These are phyloP conservation scores for Xenus cinereus DNA, from an alignment of 2,113 vertebrate genomes.

Conservation along the genomic window DNA sequence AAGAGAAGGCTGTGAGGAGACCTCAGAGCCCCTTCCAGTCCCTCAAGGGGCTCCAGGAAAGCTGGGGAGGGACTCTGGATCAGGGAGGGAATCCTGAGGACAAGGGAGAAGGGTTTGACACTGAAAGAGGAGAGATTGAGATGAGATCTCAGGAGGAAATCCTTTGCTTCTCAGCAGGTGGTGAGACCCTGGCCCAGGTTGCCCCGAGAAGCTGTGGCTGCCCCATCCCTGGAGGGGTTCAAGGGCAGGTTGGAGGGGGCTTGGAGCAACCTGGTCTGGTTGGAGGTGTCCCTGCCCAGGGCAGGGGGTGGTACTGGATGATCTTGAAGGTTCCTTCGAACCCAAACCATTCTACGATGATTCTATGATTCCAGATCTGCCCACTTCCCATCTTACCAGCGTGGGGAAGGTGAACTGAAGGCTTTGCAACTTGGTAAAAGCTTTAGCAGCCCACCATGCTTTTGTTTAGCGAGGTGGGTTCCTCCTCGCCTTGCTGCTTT, in stretches of 20 bases:
- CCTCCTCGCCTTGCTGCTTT: not conserved
- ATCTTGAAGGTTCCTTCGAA: not conserved
- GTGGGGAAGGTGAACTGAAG: not conserved
- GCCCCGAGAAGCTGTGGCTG: not conserved
- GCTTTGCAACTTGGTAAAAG: not conserved
- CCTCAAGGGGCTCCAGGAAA: not conserved
- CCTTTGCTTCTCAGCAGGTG: not conserved
- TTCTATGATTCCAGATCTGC: not conserved
- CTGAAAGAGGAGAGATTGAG: not conserved
- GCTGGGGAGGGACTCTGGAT: not conserved
- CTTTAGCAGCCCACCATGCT: not conserved
- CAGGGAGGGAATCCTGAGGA: not conserved
- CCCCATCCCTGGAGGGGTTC: not conserved
- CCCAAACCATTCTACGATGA: not conserved
- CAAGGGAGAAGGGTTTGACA: fast-evolving
- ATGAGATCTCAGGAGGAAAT: not conserved
- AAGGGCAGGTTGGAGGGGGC: too few species aligned
- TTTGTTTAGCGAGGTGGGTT: not conserved
- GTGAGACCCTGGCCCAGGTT: not conserved
- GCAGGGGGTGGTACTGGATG: not conserved
- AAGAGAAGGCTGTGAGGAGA: not conserved
- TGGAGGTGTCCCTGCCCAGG: not conserved
- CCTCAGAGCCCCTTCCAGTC: not conserved
- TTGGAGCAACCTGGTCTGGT: not conserved
- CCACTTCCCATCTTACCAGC: not conserved